Conservation (phyloP, 2,113 vertebrate species). For the Gnathonemus echidnorhynchus region DNA sequence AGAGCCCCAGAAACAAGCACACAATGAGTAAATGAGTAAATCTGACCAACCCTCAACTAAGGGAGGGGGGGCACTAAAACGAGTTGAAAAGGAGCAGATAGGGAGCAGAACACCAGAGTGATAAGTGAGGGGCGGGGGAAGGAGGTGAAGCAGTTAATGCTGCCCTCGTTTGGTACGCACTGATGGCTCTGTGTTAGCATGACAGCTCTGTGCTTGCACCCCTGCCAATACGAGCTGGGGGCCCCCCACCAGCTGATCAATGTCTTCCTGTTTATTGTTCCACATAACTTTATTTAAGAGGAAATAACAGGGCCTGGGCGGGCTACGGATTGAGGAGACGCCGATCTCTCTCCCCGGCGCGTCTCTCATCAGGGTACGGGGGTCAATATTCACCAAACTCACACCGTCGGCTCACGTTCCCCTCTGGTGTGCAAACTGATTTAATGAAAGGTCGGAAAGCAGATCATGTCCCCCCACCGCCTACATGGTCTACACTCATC, state of each 20-base stretch:
- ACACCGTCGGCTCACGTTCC: background rate
- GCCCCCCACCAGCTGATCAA: conserved; percentile 52
- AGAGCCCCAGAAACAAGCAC: background rate
- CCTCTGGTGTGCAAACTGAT: background rate
- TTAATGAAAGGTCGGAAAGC: background rate
- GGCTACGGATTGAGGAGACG: background rate
- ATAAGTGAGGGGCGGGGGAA: background rate
- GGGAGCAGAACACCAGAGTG: background rate
- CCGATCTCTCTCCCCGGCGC: background rate
- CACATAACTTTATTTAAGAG: conserved; percentile 47
- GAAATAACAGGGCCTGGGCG: conserved; percentile 4
- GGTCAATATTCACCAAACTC: background rate
- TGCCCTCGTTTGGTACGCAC: conserved; percentile 39
- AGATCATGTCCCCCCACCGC: background rate
- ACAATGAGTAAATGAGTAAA: background rate
- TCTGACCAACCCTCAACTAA: background rate
- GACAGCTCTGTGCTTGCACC: conserved; percentile 43
- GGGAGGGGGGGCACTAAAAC: background rate
- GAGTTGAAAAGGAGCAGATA: background rate
- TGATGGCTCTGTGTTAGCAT: conserved; percentile 40
- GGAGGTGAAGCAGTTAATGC: conserved; percentile 31
- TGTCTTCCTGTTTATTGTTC: conserved; percentile 46
- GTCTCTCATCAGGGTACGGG: background rate
- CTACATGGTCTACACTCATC: background rate
- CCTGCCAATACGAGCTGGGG: conserved; percentile 44